Percentiles rank a stretch among this genome's conserved stretches.
phyloP scores from a whole-genome alignment of 2,113 vertebrate genomes.

The Notothenia coriiceps region DNA sequence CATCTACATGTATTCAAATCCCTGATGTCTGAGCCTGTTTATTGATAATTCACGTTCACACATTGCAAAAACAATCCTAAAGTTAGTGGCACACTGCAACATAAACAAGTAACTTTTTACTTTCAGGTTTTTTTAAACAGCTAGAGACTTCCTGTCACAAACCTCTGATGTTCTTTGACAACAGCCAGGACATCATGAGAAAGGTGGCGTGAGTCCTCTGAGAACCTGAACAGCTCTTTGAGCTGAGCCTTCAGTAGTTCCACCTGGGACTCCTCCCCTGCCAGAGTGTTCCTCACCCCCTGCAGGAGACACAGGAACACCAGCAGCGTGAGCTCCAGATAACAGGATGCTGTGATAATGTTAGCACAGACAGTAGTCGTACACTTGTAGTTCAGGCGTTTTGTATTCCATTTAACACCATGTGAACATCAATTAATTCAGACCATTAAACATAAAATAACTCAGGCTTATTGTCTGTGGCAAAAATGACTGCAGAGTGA shows the following conservation, averaged over 20 bases:
- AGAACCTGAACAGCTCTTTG: slow-evolving; percentile 88
- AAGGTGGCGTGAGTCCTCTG: slow-evolving; percentile 83
- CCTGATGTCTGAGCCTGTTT: background rate
- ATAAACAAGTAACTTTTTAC: background rate
- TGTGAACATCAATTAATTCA: too few species aligned
- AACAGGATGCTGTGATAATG: background rate
- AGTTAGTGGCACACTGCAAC: background rate
- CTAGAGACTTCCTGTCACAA: background rate
- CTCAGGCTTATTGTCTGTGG: too few species aligned
- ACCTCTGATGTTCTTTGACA: slow-evolving; percentile 93
- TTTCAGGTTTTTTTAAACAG: background rate
- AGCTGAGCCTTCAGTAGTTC: slow-evolving; percentile 89
- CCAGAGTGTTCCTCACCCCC: slow-evolving; percentile 84
- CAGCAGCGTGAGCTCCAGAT: background rate
- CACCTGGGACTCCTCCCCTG: slow-evolving; percentile 85
- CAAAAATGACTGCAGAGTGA: too few species aligned
- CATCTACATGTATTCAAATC: background rate
- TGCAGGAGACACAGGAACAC: slow-evolving; percentile 64
- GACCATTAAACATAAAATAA: too few species aligned
- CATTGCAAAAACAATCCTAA: background rate
- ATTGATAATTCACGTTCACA: background rate
- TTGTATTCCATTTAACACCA: too few species aligned
- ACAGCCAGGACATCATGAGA: slow-evolving; percentile 87
- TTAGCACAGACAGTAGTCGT: too few species aligned
- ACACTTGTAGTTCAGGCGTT: too few species aligned